Conservation (phyloP, 2,888 invertebrate genomes). For the Eupithecia subfuscata region DNA sequence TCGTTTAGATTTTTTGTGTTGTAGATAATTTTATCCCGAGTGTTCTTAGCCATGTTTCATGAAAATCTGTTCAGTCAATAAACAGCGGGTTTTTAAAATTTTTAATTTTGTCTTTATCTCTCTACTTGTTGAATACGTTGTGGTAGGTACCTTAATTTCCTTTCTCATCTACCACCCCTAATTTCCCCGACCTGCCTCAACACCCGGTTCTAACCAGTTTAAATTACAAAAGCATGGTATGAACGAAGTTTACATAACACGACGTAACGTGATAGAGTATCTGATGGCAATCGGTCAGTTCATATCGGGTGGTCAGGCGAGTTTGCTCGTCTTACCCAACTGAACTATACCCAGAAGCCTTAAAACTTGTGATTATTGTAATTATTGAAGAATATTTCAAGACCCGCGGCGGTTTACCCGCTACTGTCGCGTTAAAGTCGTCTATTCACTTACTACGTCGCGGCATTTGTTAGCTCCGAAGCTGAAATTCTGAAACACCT, state of each 20-base stretch:
- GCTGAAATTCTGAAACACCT: background rate
- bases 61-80: too few relatives aligned
- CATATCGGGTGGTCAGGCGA: conserved; percentile 46
- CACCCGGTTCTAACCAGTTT: conserved; percentile 52
- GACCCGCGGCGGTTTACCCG: background rate
- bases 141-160: background rate
- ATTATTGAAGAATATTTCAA: background rate
- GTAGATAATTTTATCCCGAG: too few relatives aligned
- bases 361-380: conserved; percentile 4
- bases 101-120: too few relatives aligned
- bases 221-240: conserved; percentile 37
- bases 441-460: background rate
- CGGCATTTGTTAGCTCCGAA: background rate
- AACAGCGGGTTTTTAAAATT: too few relatives aligned
- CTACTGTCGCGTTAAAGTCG: background rate
- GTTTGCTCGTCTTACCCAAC: conserved; percentile 35
- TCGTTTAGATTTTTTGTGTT: too few relatives aligned
- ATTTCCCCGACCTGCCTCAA: conserved; percentile 42
- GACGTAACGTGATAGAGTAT: conserved; percentile 50
- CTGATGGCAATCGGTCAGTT: conserved; percentile 45
- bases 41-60: too few relatives aligned
- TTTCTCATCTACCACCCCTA: conserved; percentile 45
- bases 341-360: background rate
- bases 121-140: background rate
- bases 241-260: conserved; percentile 63